A percentile compares a stretch with the other conserved stretches of the same genome.
Conservation (phyloP, 2,888 invertebrate species). For the Drosophila suboccidentalis region DNA sequence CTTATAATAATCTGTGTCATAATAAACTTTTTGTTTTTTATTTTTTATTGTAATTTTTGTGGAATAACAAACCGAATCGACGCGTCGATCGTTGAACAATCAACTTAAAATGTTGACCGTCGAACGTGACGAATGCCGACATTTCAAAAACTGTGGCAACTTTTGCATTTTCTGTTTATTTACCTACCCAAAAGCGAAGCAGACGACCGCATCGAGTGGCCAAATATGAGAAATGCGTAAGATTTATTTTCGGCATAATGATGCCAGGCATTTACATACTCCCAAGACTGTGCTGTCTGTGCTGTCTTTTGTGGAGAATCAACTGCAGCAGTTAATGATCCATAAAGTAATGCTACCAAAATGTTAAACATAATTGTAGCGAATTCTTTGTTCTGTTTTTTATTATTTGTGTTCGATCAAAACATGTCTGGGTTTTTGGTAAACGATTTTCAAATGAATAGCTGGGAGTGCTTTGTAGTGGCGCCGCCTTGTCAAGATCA, state of each 20-base stretch:
- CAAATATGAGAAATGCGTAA: constrained; percentile 56
- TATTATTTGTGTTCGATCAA: background rate
- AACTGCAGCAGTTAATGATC: constrained; percentile 47
- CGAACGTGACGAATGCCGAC: constrained; percentile 66
- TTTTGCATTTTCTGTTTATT: constrained; percentile 60
- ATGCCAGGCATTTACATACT: constrained; percentile 38
- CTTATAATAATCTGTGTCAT: constrained; percentile 46
- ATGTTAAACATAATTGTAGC: constrained; percentile 49
- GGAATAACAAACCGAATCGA: constrained; percentile 22
- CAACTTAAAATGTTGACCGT: constrained; percentile 9
- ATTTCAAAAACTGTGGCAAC: constrained; percentile 59
- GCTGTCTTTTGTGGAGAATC: background rate
- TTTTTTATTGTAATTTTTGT: constrained; percentile 11
- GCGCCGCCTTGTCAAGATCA: constrained; percentile 61
- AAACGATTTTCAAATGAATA: constrained; percentile 35
- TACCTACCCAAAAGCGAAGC: constrained; percentile 33
- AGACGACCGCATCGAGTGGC: constrained; percentile 40
- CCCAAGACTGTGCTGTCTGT: background rate
- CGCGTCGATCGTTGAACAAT: constrained; percentile 11
- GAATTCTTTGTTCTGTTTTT: background rate
- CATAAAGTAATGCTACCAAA: constrained; percentile 37
- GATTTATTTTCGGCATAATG: constrained; percentile 67
- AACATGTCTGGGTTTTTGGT: constrained; percentile 30
- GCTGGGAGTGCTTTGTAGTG: constrained; percentile 41
- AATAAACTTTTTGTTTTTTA: constrained; percentile 38